Base-by-base conservation (phyloP, 2,888 invertebrate species). In the Lepeophtheirus nordmannii region DNA sequence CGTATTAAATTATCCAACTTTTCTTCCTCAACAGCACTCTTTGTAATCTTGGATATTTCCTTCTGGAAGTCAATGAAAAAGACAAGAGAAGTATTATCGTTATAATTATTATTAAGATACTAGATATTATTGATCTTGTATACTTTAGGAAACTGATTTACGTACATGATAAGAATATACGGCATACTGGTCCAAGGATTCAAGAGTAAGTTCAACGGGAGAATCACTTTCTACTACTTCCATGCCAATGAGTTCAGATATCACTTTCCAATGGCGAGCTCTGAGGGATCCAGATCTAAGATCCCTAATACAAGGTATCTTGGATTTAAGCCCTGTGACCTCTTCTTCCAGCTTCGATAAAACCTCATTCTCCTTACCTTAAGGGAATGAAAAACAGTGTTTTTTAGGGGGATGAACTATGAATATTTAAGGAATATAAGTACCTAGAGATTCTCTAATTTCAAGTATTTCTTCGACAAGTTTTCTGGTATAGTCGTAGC, bases 221-320 rank as follows among this genome's bases (percentile, higher is more conserved):
- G 37, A 12, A 23, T 22, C 20, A 30, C 30, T 30, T 7, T 30
- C 30, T 30, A n/a, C n/a, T 12, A 63, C 3, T 17, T 63, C 63
- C 10, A 53, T 22, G 5, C 63, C 63, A 46, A 63, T 53, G 22
- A 63, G 22, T n/a, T 63, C 63, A 12, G 46, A 63, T 14, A 63
- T 63, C 56, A 20, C 7, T 23, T 56, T 63, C 63, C 63, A 63
- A 46, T 63, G 63, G 1, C 63, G 20, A 30, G 41, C 63, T 30
- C 53, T 63, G 10, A 63, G 53, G 1, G 63, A 22, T n/a, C 46
- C 22, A 5, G 46, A 46, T 37, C 56, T 22, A 20, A 63, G 56
- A 23, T 63, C 56, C 7, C 53, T 56, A n/a, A 63, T 20, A 10
- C 22, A 22, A 11, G 63, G 63, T 23, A 63, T 20, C n/a, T 38